These are phyloP conservation scores for Criorhina ranunculi DNA, from an alignment of 2,888 invertebrate species.

Conservation along the genomic window DNA sequence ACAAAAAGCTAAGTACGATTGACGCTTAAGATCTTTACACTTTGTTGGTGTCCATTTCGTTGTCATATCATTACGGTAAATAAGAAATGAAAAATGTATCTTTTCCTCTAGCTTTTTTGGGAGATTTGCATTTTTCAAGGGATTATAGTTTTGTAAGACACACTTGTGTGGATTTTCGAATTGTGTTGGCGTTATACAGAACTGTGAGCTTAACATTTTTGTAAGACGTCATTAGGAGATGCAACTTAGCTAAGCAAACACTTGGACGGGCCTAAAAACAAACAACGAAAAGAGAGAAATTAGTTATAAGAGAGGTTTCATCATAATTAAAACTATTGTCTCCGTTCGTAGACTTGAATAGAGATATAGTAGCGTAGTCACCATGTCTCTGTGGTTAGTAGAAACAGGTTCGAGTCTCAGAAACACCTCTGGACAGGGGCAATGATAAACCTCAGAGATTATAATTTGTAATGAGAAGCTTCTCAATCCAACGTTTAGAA, in stretches of 20 bases:
- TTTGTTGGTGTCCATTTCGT: slow-evolving; percentile 1
- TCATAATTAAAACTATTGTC: too few relatives aligned
- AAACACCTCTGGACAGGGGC: too few relatives aligned
- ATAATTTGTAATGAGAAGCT: too few relatives aligned
- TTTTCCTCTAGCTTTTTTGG: not conserved
- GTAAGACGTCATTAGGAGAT: not conserved
- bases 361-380: too few relatives aligned
- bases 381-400: too few relatives aligned
- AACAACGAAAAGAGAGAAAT: not conserved
- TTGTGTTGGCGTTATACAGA: not conserved
- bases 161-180: slow-evolving; percentile 3
- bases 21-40: slow-evolving; percentile 22
- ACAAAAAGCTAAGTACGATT: slow-evolving; percentile 3
- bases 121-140: slow-evolving; percentile 23
- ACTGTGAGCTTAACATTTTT: not conserved
- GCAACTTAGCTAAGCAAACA: not conserved
- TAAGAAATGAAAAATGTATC: slow-evolving; percentile 5
- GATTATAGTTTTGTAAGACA: slow-evolving; percentile 34
- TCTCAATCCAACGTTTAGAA: too few relatives aligned
- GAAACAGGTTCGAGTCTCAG: too few relatives aligned
- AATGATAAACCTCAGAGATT: too few relatives aligned
- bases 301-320: not conserved
- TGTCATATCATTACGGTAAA: not conserved
- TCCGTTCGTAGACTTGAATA: too few relatives aligned
- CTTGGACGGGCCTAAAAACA: not conserved